Conservation (phyloP, 2,113 vertebrate genomes). For the Ranitomeya variabilis region DNA sequence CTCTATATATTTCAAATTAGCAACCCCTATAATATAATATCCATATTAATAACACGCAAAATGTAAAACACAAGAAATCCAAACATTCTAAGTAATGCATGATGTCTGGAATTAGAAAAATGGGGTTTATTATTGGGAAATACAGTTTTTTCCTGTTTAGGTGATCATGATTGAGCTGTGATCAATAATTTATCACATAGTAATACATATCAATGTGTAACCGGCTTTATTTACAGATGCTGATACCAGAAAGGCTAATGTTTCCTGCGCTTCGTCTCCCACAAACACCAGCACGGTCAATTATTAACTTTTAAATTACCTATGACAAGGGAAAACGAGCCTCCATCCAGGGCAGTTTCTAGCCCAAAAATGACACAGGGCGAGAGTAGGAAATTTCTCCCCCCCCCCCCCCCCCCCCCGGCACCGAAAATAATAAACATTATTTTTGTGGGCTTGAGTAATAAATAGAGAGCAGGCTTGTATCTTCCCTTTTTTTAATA, state of each 20-base stretch:
- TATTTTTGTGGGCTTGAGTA: too few relatives aligned
- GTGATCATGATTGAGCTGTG: background rate
- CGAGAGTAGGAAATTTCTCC: too few relatives aligned
- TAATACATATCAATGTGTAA: conserved; percentile 37
- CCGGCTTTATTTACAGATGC: conserved; percentile 35
- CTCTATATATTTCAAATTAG: too few relatives aligned
- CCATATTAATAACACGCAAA: too few relatives aligned
- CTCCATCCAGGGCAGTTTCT: too few relatives aligned
- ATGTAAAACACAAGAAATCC: too few relatives aligned
- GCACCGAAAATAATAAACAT: too few relatives aligned
- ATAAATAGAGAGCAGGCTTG: too few relatives aligned
- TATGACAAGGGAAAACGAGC: conserved; percentile 5
- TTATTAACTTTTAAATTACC: conserved; percentile 35
- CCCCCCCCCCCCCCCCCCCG: too few relatives aligned
- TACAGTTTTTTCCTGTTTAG: background rate
- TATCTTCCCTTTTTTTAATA: too few relatives aligned
- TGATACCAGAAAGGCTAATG: conserved; percentile 8
- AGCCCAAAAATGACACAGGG: too few relatives aligned
- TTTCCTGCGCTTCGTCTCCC: conserved; percentile 14
- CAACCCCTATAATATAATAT: too few relatives aligned
- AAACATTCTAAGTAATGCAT: background rate
- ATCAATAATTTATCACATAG: conserved; percentile 43
- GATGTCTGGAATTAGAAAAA: background rate
- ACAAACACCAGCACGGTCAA: conserved; percentile 1
- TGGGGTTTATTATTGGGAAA: background rate